Conservation (phyloP, 2,113 vertebrate genomes). For the Anarhynchus alexandrinus region DNA sequence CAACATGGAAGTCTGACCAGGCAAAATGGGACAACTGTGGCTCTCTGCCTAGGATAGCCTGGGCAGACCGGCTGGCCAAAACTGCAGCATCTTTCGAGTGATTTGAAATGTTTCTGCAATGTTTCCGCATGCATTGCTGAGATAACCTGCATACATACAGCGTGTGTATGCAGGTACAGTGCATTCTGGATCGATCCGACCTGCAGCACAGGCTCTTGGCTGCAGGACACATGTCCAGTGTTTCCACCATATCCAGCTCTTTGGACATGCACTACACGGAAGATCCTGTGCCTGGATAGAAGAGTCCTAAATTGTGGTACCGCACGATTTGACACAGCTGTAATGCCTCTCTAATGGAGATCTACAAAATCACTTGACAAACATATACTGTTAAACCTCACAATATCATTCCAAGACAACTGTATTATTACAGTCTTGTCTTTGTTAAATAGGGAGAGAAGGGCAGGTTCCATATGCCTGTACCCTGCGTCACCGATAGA, state of each 20-base stretch:
- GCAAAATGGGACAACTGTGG: fast-evolving
- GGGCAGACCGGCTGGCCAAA: neutral
- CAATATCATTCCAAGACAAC: neutral
- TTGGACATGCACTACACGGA: fast-evolving
- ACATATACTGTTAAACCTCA: neutral
- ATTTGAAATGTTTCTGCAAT: neutral
- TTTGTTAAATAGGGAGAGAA: neutral
- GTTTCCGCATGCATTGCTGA: fast-evolving
- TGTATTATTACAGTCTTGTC: no score
- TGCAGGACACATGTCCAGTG: neutral
- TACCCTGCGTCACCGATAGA: neutral
- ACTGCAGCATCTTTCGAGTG: neutral
- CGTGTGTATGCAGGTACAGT: fast-evolving
- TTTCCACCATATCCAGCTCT: neutral
- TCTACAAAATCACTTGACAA: neutral
- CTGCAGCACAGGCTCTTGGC: neutral
- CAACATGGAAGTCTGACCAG: neutral
- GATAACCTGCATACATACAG: fast-evolving
- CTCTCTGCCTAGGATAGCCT: neutral
- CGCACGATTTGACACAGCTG: neutral
- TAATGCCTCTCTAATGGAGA: neutral
- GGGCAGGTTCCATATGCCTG: neutral
- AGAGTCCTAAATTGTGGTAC: neutral
- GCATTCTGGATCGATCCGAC: fast-evolving
- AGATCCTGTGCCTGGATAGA: neutral